Evolutionary conservation across 2,888 invertebrate species (phyloP).

Genomic region (Parnassius glacialis): DNA sequence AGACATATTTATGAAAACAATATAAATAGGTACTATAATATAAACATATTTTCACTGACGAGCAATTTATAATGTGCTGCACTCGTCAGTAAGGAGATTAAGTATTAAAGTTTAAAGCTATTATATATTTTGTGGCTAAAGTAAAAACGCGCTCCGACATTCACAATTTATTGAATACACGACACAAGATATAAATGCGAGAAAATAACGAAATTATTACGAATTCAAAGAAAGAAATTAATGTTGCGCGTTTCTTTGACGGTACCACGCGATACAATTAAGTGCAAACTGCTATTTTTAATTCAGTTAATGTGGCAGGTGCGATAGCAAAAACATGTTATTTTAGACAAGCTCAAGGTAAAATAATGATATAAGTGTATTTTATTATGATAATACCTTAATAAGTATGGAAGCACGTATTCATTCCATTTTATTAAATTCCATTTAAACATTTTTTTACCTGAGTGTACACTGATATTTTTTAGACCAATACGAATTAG

Average conservation of each 20-base stretch:
- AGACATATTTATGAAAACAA: too few species aligned
- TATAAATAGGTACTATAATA: too few species aligned
- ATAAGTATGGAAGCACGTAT: slow-evolving; percentile 21
- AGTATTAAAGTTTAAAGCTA: too few species aligned
- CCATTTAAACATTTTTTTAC: slow-evolving; percentile 7
- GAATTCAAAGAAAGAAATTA: slow-evolving; percentile 22
- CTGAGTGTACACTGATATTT: slow-evolving; percentile 2
- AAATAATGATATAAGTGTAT: slow-evolving; percentile 24
- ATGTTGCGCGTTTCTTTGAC: slow-evolving; percentile 19
- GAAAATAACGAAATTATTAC: slow-evolving; percentile 5
- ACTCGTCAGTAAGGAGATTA: too few species aligned
- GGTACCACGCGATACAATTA: slow-evolving; percentile 22
- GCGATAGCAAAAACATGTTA: slow-evolving; percentile 26
- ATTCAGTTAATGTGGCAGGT: slow-evolving; percentile 26
- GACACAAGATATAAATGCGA: slow-evolving; percentile 7
- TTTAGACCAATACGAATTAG: not conserved
- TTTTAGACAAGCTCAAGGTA: slow-evolving; percentile 16
- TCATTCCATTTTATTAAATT: slow-evolving; percentile 7
- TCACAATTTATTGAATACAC: slow-evolving; percentile 10
- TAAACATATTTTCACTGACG: too few species aligned
- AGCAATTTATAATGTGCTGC: not conserved
- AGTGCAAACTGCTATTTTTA: slow-evolving; percentile 26
- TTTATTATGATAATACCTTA: slow-evolving; percentile 25
- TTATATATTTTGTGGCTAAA: not conserved
- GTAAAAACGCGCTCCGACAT: not conserved